Evolutionary conservation across 2,888 invertebrate species (phyloP).

Genomic region (Clostera curtula): DNA sequence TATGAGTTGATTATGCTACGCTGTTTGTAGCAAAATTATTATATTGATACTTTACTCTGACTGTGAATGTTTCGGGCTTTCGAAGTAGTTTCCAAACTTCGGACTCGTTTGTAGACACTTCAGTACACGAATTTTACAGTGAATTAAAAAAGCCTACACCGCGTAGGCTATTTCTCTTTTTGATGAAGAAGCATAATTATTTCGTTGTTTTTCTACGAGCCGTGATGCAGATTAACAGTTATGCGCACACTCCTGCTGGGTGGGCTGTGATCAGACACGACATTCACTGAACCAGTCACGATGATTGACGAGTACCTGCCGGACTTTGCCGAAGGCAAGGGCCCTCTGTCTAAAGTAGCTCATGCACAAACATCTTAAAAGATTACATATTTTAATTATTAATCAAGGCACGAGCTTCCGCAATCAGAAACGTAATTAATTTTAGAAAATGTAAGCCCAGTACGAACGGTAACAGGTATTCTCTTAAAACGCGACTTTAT

Average conservation of each 20-base stretch:
- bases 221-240: conserved; percentile 39
- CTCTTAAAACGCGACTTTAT: too few species aligned
- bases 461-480: too few species aligned
- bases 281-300: conserved; percentile 43
- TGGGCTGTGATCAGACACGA: conserved; percentile 44
- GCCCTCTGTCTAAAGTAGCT: conserved; percentile 7
- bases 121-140: too few species aligned
- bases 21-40: too few species aligned
- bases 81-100: too few species aligned
- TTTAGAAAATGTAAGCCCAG: too few species aligned
- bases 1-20: too few species aligned
- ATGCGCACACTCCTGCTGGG: conserved; percentile 38
- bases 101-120: too few species aligned
- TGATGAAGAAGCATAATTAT: not conserved
- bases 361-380: conserved; percentile 16
- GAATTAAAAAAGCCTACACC: not conserved
- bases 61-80: too few species aligned
- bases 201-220: conserved; percentile 11
- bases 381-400: conserved; percentile 19
- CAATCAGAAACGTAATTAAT: too few species aligned
- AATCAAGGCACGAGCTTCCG: too few species aligned
- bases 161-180: not conserved
- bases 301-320: conserved; percentile 52
- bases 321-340: conserved; percentile 23
- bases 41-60: too few species aligned